These are phyloP conservation scores for Osmerus eperlanus DNA, from an alignment of 2,113 vertebrate species.

Conservation along the genomic window DNA sequence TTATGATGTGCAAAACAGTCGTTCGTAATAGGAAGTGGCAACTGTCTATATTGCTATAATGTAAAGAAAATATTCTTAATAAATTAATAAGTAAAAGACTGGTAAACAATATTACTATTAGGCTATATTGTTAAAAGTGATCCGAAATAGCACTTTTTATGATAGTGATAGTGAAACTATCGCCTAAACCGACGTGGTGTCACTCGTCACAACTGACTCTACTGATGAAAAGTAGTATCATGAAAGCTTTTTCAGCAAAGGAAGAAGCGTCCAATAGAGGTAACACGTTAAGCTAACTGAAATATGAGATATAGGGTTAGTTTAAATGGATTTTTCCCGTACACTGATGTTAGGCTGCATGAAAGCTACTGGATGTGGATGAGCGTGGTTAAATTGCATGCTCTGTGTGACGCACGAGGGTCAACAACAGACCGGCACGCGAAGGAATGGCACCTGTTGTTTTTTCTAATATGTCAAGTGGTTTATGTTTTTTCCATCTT, in stretches of 20 bases:
- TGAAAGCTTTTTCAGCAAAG: slow-evolving; percentile 51
- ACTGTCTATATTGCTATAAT: too few species aligned
- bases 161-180: slow-evolving; percentile 25
- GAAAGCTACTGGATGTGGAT: slow-evolving; percentile 32
- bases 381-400: not conserved
- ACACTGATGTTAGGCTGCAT: slow-evolving; percentile 40
- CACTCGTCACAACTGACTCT: slow-evolving; percentile 64
- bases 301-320: slow-evolving; percentile 39
- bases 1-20: too few species aligned
- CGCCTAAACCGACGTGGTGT: slow-evolving; percentile 46
- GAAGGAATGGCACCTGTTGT: slow-evolving; percentile 15
- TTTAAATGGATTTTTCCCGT: slow-evolving; percentile 17
- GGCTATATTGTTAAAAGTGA: too few species aligned
- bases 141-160: too few species aligned
- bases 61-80: too few species aligned
- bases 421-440: slow-evolving; percentile 31
- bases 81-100: too few species aligned
- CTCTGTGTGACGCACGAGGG: slow-evolving; percentile 4
- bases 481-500: not conserved
- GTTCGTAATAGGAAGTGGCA: too few species aligned
- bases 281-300: slow-evolving; percentile 57
- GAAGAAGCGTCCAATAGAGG: slow-evolving; percentile 50
- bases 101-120: too few species aligned
- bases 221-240: slow-evolving; percentile 55
- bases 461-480: slow-evolving; percentile 8